These are phyloP conservation scores for Danio jaintianensis DNA, from an alignment of 2,797 vertebrate genomes.

Conservation along the genomic window DNA sequence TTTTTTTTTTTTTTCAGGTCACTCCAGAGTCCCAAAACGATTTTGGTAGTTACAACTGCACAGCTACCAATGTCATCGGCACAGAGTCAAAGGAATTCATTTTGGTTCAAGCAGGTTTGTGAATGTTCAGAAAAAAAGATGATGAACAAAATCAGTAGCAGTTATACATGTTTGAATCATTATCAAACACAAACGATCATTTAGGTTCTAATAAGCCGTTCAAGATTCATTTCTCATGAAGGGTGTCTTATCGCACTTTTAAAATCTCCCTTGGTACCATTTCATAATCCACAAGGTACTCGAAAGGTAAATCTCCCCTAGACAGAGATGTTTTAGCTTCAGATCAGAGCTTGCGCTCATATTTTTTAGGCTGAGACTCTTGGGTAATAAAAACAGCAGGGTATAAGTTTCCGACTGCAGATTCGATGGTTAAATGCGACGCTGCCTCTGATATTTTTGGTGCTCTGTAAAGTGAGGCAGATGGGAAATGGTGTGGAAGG, in stretches of 20 bases:
- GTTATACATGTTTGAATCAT: background rate
- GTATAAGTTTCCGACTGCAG: constrained; percentile 58
- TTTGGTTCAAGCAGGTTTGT: constrained; percentile 93
- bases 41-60: constrained; percentile 98
- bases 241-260: constrained; percentile 40
- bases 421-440: constrained; percentile 42
- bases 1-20: constrained; percentile 65
- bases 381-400: constrained; percentile 57
- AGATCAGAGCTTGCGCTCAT: constrained; percentile 40
- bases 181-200: background rate
- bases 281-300: constrained; percentile 38
- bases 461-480: constrained; percentile 59
- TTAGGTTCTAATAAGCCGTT: constrained; percentile 33
- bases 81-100: constrained; percentile 94
- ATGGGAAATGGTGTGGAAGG: constrained; percentile 51
- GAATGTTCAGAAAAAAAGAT: background rate
- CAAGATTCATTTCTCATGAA: constrained; percentile 29
- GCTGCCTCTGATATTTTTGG: constrained; percentile 58
- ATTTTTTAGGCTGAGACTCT: constrained; percentile 57
- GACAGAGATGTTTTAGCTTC: constrained; percentile 43
- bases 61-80: constrained; percentile 90
- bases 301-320: constrained; percentile 52
- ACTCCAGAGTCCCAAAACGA: constrained; percentile 89
- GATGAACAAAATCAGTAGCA: constrained; percentile 1
- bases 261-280: constrained; percentile 41